A percentile compares a stretch with the other conserved stretches of the same genome.
Evolutionary conservation across 2,113 vertebrate species (phyloP).

Genomic region (Hydrochoerus hydrochaeris): DNA sequence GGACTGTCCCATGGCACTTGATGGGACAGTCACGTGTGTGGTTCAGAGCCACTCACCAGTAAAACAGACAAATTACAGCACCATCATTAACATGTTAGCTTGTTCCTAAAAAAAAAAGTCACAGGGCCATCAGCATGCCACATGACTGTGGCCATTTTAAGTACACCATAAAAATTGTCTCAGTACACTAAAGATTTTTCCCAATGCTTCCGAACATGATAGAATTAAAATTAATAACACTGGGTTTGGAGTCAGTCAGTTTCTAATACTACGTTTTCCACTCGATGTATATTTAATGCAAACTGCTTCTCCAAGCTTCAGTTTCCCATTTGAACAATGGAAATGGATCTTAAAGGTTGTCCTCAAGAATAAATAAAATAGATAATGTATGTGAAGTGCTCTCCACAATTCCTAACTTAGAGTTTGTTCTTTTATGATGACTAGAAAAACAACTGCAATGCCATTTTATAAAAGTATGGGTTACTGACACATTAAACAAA

Average conservation of each 20-base stretch:
- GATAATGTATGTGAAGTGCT: neutral
- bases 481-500: neutral
- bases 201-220: neutral
- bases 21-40: neutral
- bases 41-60: neutral
- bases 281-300: neutral
- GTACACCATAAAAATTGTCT: neutral
- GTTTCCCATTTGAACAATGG: neutral
- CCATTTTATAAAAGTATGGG: neutral
- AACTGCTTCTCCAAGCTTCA: slow-evolving; percentile 12
- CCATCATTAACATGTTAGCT: neutral
- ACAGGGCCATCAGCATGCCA: neutral
- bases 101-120: neutral
- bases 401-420: neutral
- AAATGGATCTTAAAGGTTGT: neutral
- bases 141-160: neutral
- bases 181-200: neutral
- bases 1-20: neutral
- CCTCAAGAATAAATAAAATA: slow-evolving; percentile 6
- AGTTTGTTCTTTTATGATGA: neutral
- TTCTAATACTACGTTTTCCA: neutral
- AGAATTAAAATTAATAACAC: neutral
- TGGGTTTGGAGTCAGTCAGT: neutral
- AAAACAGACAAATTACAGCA: neutral
- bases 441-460: neutral